Base-by-base conservation (phyloP, 2,888 invertebrate species). In the Cosmia trapezina region DNA sequence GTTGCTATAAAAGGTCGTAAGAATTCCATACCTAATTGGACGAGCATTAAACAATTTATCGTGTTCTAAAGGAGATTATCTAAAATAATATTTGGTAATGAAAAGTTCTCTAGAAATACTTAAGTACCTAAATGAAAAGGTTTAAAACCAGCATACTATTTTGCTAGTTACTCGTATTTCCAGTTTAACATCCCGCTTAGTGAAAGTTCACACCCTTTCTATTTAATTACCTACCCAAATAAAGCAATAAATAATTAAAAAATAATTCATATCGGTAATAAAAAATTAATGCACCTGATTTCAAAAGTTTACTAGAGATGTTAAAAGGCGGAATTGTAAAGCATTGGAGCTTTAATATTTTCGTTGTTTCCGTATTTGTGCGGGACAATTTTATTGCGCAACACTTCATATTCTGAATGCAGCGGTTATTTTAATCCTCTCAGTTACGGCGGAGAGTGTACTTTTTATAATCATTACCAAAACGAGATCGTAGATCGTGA, bases 401-500 rank as follows among this genome's bases (percentile, higher is more conserved):
- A 84, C 49, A 43, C 47, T 70, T 45, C 22, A 51, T 64, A 69
- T 76, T 69, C 59, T 57, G 59, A 76, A 81, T 57, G 33, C 37
- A 45, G 54, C 47, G 56, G 71, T 70, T 69, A 84, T 67, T 77
- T 69, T 60, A 54, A 81, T 61, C 60, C 63, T 61, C 63, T 61
- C 61, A 47, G 28, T 68, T 59, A 57, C 63, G 19, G 45, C 17
- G 33, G 56, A 14, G 76, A 70, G 70, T 56, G 49, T 81, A 53
- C 70, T 78, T 75, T 75, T 80, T 76, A 63, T 77, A 75, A 66
- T 67, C 70, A 68, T 72, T 69, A 68, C 81, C 70, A 81, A 83
- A 86, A 83, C 63, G 43, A 83, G 83, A 77, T 77, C 70, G 70
- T 56, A 65, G 63, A 76, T 87, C 83, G 83, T 88, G 86, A 87